phyloP scores from a whole-genome alignment of 2,113 vertebrate genomes.

The Craseonycteris thonglongyai region DNA sequence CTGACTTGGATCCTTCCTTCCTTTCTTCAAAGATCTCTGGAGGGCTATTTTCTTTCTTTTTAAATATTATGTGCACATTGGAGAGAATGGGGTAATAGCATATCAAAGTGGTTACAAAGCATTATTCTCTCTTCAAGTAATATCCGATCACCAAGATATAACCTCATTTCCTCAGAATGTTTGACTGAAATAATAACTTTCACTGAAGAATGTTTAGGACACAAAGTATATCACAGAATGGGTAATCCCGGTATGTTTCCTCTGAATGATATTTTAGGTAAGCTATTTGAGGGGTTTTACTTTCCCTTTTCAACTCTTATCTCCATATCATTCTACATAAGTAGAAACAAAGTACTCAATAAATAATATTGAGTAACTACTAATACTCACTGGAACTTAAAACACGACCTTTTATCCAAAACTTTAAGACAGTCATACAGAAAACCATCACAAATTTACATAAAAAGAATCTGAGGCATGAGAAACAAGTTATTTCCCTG shows the following conservation, averaged over 20 bases:
- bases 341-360: slow-evolving; percentile 39
- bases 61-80: background rate
- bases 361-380: slow-evolving; percentile 27
- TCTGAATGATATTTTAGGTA: background rate
- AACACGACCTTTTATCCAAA: slow-evolving; percentile 50
- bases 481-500: slow-evolving; percentile 38
- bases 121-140: slow-evolving; percentile 30
- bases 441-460: slow-evolving; percentile 46
- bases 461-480: slow-evolving; percentile 35
- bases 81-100: background rate
- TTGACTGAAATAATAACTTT: slow-evolving; percentile 21
- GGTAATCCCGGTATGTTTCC: background rate
- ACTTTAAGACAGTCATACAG: slow-evolving; percentile 19
- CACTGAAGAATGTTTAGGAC: slow-evolving; percentile 29
- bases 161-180: slow-evolving; percentile 30
- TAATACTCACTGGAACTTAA: slow-evolving; percentile 48
- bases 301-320: slow-evolving; percentile 1
- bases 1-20: slow-evolving; percentile 61
- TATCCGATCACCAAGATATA: slow-evolving; percentile 1
- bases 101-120: slow-evolving; percentile 67
- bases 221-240: slow-evolving; percentile 10
- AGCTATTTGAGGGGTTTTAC: slow-evolving; percentile 1
- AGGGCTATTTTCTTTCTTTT: background rate
- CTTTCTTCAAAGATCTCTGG: background rate
- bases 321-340: background rate